phyloP scores from a whole-genome alignment of 1,140 invertebrate species.

The Liolophura sinensis region DNA sequence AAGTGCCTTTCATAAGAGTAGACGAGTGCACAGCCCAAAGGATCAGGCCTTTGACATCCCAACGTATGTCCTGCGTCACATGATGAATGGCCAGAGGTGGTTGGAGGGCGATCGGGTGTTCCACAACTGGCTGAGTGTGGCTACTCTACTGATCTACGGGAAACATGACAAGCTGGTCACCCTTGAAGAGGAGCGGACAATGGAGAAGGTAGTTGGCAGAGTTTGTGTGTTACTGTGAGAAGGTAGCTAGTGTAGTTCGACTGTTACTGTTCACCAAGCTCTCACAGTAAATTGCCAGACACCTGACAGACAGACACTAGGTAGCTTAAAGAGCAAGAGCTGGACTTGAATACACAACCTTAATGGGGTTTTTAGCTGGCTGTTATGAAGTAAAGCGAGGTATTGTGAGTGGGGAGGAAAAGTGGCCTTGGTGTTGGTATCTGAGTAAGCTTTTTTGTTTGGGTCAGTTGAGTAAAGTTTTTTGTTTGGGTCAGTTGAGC shows the following conservation, averaged over 20 bases:
- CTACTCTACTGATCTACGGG: constrained; percentile 74
- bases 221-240: not conserved
- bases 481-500: no score
- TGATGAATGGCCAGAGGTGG: constrained; percentile 70
- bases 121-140: constrained; percentile 69
- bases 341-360: no score
- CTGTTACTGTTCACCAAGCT: no score
- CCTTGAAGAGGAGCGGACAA: constrained; percentile 74
- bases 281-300: no score
- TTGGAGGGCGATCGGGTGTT: constrained; percentile 72
- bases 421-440: no score
- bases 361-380: no score
- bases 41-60: constrained; percentile 64
- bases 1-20: constrained; percentile 46
- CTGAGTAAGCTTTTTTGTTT: no score
- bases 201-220: constrained; percentile 67
- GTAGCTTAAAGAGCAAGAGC: no score
- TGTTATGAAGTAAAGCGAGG: no score
- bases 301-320: no score
- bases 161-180: constrained; percentile 71
- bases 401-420: no score
- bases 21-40: constrained; percentile 12
- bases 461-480: no score
- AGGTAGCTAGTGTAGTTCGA: not conserved
- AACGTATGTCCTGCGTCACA: constrained; percentile 65